Percentiles rank a stretch among this genome's conserved stretches.
phyloP scores from a whole-genome alignment of 2,888 invertebrate genomes.

The Micoletzkya japonica region DNA sequence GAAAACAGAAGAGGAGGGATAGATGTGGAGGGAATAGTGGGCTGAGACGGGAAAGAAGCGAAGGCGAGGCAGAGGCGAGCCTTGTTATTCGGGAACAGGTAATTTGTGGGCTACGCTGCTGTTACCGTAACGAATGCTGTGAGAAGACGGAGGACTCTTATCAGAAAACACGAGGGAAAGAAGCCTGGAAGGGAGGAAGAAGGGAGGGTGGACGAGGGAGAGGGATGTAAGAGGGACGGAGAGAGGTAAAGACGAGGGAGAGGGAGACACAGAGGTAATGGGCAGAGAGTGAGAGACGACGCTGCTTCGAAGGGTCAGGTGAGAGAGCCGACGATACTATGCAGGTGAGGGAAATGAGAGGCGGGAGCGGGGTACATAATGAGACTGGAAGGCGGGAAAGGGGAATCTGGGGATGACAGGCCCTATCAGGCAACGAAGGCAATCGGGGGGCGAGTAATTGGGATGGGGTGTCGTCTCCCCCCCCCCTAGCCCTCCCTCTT shows the following conservation, averaged over 20 bases:
- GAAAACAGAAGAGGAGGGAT: neutral
- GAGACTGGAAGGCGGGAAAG: neutral
- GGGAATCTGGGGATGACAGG: neutral
- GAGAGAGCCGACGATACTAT: too few relatives aligned
- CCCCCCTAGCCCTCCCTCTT: neutral
- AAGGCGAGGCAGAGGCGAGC: neutral
- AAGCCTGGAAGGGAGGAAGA: neutral
- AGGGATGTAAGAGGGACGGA: neutral
- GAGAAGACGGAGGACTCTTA: neutral
- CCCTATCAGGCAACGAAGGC: neutral
- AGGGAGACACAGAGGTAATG: neutral
- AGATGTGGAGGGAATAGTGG: conserved; percentile 14
- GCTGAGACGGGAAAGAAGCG: neutral
- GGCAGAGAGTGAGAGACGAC: too few relatives aligned
- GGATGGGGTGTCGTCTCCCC: neutral
- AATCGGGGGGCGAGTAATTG: too few relatives aligned
- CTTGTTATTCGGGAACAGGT: conserved; percentile 29
- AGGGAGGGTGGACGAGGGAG: neutral
- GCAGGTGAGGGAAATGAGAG: neutral
- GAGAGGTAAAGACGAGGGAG: neutral
- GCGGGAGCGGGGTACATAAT: neutral
- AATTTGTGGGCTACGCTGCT: conserved; percentile 16
- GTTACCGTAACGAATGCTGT: neutral
- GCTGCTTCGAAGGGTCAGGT: too few relatives aligned
- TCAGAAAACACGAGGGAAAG: neutral